Base-by-base conservation (phyloP, 1,140 invertebrate genomes). In the Ladona fulva region DNA sequence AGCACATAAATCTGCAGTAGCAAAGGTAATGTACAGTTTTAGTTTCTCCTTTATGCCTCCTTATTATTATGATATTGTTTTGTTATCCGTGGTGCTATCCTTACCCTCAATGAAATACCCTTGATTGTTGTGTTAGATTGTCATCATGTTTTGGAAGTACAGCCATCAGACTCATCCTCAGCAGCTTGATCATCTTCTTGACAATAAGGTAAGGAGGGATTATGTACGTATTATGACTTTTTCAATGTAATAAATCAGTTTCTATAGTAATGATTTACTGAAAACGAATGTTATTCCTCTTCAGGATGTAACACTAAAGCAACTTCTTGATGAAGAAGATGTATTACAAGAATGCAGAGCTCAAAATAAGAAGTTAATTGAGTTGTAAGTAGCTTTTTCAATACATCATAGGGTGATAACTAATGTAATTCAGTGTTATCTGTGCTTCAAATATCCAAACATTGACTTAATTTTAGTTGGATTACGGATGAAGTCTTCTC, bases 311-410 rank as follows among this genome's bases (percentile, higher is more conserved):
- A 96, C 93, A 24, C 87, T 99, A 75, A 89, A 91, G 81, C 94
- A 96, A 85, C 87, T 99, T 78, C 90, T 98, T 88, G 94, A 98
- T 84, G 93, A 96, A 86, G 95, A 97, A 84, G 95, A 97, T 86
- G 94, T 98, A 83, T 88, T 99, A 79, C 95, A 97, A 85, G 96
- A 99, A 90, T 97, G 96, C 85, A 96, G 95, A 88, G 91, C 91
- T 80, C 94, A 95, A 84, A 97, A 97, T 85, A 95, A 93, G 85
- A 94, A 93, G 82, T 87, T 99, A 78, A 90, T 97, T 80, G 94
- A 95, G 82, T 97, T 94, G 96, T 97, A 90, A 94, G 94, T 92
- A 78, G 42, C 52, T 78, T 75, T 77, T 42, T 25, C 29, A 37
- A 8, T 37, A 37, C 8, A 37, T 5, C 29, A 37, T 37, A 8